Conservation (phyloP, 2,888 invertebrate genomes). For the Timema cristinae region DNA sequence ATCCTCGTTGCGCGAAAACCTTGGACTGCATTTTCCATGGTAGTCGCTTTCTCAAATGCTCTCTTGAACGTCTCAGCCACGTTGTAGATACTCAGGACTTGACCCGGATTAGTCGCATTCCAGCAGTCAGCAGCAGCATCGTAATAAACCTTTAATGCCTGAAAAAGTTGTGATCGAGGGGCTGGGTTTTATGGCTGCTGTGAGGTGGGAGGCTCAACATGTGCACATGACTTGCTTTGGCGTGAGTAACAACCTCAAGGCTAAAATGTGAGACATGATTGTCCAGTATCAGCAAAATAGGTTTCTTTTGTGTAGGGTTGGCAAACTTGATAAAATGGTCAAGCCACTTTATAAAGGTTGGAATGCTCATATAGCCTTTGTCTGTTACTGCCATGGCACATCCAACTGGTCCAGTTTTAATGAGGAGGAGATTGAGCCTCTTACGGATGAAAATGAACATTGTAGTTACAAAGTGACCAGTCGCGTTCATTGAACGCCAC, state of each 20-base stretch:
- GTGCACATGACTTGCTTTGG: too few relatives aligned
- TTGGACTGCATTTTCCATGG: constrained; percentile 10
- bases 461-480: too few relatives aligned
- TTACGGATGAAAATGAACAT: too few relatives aligned
- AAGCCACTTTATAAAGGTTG: too few relatives aligned
- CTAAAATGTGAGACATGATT: not conserved
- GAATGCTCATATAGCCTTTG: too few relatives aligned
- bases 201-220: not conserved
- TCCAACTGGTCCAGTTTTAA: too few relatives aligned
- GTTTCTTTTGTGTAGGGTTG: too few relatives aligned
- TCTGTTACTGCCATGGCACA: too few relatives aligned
- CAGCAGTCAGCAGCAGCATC: constrained; percentile 5
- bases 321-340: too few relatives aligned
- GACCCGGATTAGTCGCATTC: not conserved
- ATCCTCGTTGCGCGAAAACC: not conserved
- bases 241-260: too few relatives aligned
- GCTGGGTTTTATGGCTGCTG: constrained; percentile 8
- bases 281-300: not conserved
- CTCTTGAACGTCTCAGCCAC: not conserved
- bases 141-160: not conserved
- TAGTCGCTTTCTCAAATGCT: constrained; percentile 1
- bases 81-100: not conserved
- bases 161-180: not conserved
- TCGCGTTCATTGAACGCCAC: too few relatives aligned
- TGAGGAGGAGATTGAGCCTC: too few relatives aligned